Base-by-base conservation (phyloP, 92 coral and sea anemone species). In the Porites rus region DNA sequence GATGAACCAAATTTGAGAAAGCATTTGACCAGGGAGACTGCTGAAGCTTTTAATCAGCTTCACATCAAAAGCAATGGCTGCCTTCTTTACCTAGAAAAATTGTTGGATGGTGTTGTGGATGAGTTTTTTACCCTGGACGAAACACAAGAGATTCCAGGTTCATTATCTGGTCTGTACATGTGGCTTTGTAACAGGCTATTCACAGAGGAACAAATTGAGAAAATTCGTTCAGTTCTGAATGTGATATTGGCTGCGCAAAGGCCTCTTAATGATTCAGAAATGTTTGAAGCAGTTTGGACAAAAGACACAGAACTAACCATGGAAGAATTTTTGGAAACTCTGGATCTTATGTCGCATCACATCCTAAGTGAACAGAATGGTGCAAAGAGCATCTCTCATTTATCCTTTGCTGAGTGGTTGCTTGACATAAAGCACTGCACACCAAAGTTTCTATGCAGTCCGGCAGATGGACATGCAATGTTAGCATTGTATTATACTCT, bases 41-140 rank as follows among this genome's bases (percentile, higher is more conserved):
- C 99, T 31, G 99, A 97, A 67, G 85, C 86, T 63, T 97, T 97
- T 73, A 97, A 97, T 82, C 98, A 95, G 66, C 93, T 97, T 68
- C 99, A 97, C 78, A 96, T 97, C 78, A 97, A 97, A 72, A 97
- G 99, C 83, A 97, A 96, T 81, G 99, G 99, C 20, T 97, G 99
- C 83, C 89, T 97, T 84, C 91, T 97, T 10, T 97, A 97, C 79
- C 90, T 97, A n/a, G 99, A 97, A 87, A 93, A 95, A 64, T 91
- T 97, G 80, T 84, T 97, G 73, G 98, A 97, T 70, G 95, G 96
- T 25, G 92, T 97, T 19, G 85, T 92, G 56, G 94, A 92, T 22
- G 97, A 93, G 76, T 77, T 92, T 79, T 92, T 97, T 76, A 89
- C 96, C 58, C 85, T 97, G 60, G 97, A 93, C 6, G 98, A 97